A percentile compares a stretch with the other conserved stretches of the same genome.
These are phyloP conservation scores for Aphidius ervi DNA, from an alignment of 1,140 invertebrate genomes.

Conservation along the genomic window DNA sequence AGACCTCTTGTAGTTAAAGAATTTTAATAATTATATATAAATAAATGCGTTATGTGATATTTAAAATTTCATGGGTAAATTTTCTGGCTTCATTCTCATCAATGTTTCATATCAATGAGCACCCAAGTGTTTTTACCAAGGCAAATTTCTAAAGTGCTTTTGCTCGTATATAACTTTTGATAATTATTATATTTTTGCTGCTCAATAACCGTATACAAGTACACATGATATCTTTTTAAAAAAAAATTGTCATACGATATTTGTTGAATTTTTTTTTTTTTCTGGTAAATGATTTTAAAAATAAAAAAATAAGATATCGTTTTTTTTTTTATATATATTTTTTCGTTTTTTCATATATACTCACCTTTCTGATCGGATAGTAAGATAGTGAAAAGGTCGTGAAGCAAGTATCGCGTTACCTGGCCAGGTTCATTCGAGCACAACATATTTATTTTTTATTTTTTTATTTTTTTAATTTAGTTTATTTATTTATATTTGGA, in stretches of 20 bases:
- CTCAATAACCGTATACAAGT: slow-evolving; percentile 15
- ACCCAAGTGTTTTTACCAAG: slow-evolving; percentile 25
- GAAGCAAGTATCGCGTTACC: slow-evolving; percentile 44
- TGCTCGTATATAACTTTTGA: slow-evolving; percentile 46
- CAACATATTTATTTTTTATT: slow-evolving; percentile 28
- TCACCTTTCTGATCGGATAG: not conserved
- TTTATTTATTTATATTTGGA: slow-evolving; percentile 11
- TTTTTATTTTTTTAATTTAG: slow-evolving; percentile 14
- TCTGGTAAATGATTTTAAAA: too few relatives aligned
- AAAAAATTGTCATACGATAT: too few relatives aligned
- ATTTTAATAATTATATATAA: not conserved
- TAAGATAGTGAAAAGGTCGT: slow-evolving; percentile 25
- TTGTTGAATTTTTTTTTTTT: too few relatives aligned
- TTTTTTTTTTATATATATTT: too few relatives aligned
- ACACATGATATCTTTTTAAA: too few relatives aligned
- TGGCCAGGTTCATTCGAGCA: slow-evolving; percentile 24
- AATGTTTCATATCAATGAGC: slow-evolving; percentile 42
- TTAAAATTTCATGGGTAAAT: too few relatives aligned
- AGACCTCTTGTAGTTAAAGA: not conserved
- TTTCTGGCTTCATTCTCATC: slow-evolving; percentile 30
- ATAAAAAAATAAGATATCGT: too few relatives aligned
- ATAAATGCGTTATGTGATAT: too few relatives aligned
- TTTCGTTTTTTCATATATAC: too few relatives aligned
- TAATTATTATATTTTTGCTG: slow-evolving; percentile 13
- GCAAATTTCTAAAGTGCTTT: slow-evolving; percentile 51